Evolutionary conservation across 1,140 invertebrate genomes (phyloP).

Genomic region (Drosophila ercepeae): DNA sequence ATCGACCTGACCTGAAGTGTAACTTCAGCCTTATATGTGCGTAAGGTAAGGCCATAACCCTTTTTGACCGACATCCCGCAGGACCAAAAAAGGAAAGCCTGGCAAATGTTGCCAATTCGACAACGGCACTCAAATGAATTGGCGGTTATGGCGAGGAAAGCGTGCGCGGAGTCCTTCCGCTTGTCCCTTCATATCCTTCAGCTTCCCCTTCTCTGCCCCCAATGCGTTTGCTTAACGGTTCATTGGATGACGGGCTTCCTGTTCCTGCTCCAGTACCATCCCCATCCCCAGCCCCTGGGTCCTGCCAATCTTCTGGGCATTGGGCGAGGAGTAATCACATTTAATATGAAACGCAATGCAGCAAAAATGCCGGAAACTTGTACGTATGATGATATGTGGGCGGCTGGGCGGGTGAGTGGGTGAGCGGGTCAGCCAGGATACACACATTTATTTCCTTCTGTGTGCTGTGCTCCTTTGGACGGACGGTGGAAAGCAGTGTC

Average conservation of each 20-base stretch:
- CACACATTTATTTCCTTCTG: conserved; percentile 37
- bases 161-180: neutral
- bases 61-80: conserved; percentile 69
- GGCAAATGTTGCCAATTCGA: conserved; percentile 79
- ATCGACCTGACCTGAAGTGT: neutral
- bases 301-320: conserved; percentile 77
- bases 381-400: conserved; percentile 33
- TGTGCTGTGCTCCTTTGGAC: conserved; percentile 7
- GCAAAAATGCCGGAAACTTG: conserved; percentile 64
- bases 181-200: neutral
- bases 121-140: conserved; percentile 81
- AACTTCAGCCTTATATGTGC: neutral
- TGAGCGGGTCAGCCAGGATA: neutral
- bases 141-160: conserved; percentile 62
- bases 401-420: conserved; percentile 10
- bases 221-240: conserved; percentile 75
- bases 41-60: conserved; percentile 62
- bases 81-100: conserved; percentile 43
- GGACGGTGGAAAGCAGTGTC: conserved; percentile 41
- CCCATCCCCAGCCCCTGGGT: conserved; percentile 3
- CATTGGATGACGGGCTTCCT: conserved; percentile 63
- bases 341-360: conserved; percentile 81
- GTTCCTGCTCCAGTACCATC: neutral
- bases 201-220: conserved; percentile 30
- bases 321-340: conserved; percentile 77